Percentiles rank a stretch among this genome's conserved stretches.
Evolutionary conservation across 2,113 vertebrate genomes (phyloP).

Genomic region (Cinclus cinclus): DNA sequence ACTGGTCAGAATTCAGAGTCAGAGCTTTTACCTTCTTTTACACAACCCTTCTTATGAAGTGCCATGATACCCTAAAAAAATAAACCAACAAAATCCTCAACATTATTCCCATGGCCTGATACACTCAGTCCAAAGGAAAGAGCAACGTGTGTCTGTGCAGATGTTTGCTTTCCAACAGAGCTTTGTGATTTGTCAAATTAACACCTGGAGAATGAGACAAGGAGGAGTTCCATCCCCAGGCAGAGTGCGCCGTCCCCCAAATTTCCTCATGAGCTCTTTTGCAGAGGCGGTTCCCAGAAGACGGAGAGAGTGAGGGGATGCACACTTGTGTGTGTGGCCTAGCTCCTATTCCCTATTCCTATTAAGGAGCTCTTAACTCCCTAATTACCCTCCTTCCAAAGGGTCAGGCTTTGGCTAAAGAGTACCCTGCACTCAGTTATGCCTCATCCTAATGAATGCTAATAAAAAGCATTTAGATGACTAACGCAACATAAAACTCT

Average conservation of each 20-base stretch:
- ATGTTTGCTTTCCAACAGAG: conserved; percentile 17
- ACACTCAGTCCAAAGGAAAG: not conserved
- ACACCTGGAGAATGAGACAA: conserved; percentile 59
- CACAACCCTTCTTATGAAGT: not conserved
- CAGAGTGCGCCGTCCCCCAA: conserved; percentile 27
- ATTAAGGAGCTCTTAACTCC: conserved; percentile 28
- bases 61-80: not conserved
- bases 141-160: not conserved
- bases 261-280: conserved; percentile 48
- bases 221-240: conserved; percentile 32
- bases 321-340: conserved; percentile 70
- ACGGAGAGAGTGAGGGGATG: not conserved
- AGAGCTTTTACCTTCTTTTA: not conserved
- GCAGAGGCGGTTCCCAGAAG: conserved; percentile 29
- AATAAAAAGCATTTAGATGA: conserved; percentile 83
- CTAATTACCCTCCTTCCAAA: conserved; percentile 70
- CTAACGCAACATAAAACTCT: conserved; percentile 73
- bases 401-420: conserved; percentile 74
- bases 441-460: conserved; percentile 82
- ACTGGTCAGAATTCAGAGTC: not conserved
- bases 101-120: not conserved
- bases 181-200: conserved; percentile 76
- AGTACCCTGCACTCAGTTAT: conserved; percentile 73
- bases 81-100: not conserved
- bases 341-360: not conserved